phyloP scores from a whole-genome alignment of 92 coral and sea anemone species.

The Epizoanthus ramosus region DNA sequence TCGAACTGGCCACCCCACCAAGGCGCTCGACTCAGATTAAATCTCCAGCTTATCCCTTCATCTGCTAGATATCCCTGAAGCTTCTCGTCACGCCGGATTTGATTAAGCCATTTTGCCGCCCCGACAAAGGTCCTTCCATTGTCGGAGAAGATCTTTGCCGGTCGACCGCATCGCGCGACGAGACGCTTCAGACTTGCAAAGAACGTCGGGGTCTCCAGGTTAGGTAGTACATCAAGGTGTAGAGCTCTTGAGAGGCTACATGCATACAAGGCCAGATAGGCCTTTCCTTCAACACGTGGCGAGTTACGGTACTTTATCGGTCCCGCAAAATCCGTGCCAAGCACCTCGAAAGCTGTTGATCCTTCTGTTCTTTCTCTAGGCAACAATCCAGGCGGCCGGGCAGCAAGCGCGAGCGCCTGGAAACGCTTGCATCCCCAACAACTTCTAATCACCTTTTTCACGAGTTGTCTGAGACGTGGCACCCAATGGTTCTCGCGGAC shows the following conservation, averaged over 20 bases:
- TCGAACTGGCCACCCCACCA: constrained; percentile 45
- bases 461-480: constrained; percentile 19
- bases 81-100: constrained; percentile 45
- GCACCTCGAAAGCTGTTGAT: too few relatives aligned
- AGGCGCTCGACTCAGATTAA: constrained; percentile 59
- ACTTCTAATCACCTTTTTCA: constrained; percentile 21
- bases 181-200: not conserved
- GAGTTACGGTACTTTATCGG: too few relatives aligned
- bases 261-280: too few relatives aligned
- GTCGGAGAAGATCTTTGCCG: constrained; percentile 16
- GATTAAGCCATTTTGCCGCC: constrained; percentile 51
- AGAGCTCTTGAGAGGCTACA: too few relatives aligned
- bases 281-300: too few relatives aligned
- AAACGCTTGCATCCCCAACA: constrained; percentile 1
- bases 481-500: constrained; percentile 47
- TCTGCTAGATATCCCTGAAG: constrained; percentile 44
- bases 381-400: too few relatives aligned
- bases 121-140: constrained; percentile 36
- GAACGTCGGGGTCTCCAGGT: too few relatives aligned
- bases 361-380: too few relatives aligned
- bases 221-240: too few relatives aligned
- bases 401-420: too few relatives aligned
- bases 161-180: constrained; percentile 14
- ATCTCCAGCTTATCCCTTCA: constrained; percentile 7
- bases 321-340: too few relatives aligned